Base-by-base conservation (phyloP, 2,888 invertebrate species). In the Oscheius sp. region DNA sequence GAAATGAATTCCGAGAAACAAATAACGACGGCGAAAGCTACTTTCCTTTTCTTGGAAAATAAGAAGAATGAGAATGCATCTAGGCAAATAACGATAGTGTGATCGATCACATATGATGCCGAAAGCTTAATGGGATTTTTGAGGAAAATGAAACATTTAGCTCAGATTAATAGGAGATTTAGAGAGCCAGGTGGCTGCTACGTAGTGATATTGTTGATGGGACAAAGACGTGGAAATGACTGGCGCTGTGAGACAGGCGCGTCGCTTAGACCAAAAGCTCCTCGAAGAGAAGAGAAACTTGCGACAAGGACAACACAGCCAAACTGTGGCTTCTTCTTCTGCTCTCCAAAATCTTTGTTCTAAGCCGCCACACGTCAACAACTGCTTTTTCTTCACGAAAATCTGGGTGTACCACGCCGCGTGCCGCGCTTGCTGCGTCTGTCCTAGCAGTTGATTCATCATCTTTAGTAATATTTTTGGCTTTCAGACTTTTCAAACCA, bases 161-260 rank as follows among this genome's bases (percentile, higher is more conserved):
- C n/a, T 20, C 15, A 48, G 25, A 23, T 48, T 17, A 25, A 48
- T 42, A 15, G 25, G 48, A 6, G 55, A 37, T n/a, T n/a, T n/a
- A n/a, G n/a, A n/a, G n/a, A n/a, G n/a, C 17, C 55, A 55, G 55
- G 55, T 33, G 37, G 25, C 55, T 55, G 55, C 34, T 55, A 25
- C 42, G 45, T 61, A 45, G 45, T 61, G 61, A 42, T 61, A 61
- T 61, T 61, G 61, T 61, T 61, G 61, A 61, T 61, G 61, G 37
- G 61, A 45, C 42, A 61, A 42, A 42, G 61, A 45, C 61, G 61
- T 61, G 61, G 61, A 45, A 61, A 61, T 61, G 61, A 61, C 61
- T 61, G 42, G 37, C 33, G 57, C 25, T 34, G 20, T 20, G 34
- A 42, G 61, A 61, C 61, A 61, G 61, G 61, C 61, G 61, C 61